Base-by-base conservation (phyloP, 2,113 vertebrate genomes). In the Herpetotheres cachinnans region DNA sequence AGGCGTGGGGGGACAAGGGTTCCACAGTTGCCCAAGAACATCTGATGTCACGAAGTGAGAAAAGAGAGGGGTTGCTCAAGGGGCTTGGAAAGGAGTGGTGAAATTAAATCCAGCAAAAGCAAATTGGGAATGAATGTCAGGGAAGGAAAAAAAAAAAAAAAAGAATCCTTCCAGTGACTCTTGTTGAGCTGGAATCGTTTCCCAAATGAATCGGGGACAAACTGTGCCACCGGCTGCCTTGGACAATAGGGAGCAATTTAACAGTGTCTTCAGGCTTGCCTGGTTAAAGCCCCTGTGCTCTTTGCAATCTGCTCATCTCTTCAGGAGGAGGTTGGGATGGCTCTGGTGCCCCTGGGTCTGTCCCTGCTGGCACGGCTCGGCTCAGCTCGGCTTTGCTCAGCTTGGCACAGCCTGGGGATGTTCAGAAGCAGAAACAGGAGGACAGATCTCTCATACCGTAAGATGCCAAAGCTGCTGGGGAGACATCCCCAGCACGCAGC, bases 201-300 rank as follows among this genome's bases (percentile, higher is more conserved):
- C 74, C 74, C 67, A 25, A 38, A 67, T 0, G 26, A 42, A 32
- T 0, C 1, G 0, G 34, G 36, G 32, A 67, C 25, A 49, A 70
- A 49, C 13, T 66, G 82, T 86, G 52, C 71, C 70, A 20, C 2
- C 2, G 49, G 77, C 55, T 86, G 80, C 69, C 32, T 15, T 50
- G 65, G 84, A 38, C 52, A 74, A 7, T 0, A 16, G 40, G 26
- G 22, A 12, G 21, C 11, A 19, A 26, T 42, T 50, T 42, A 40
- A 15, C 20, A 26, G 69, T 7, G 29, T 17, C 65, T 12, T 47
- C 9, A 10, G 61, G 47, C 19, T 90, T 42, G 62, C 10, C 66
- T 40, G 40, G 52, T 9, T 25, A 4, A 30, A 32, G 32, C 7
- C 3, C 11, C 17, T 14, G 54, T n/a, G 25, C 38, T 8, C 1